Evolutionary conservation across 30 jellyfish, hydroid and myxozoan genomes (phyloP), one percentile per base, ranked within the genome.

Genomic region (Mastigias papua): DNA sequence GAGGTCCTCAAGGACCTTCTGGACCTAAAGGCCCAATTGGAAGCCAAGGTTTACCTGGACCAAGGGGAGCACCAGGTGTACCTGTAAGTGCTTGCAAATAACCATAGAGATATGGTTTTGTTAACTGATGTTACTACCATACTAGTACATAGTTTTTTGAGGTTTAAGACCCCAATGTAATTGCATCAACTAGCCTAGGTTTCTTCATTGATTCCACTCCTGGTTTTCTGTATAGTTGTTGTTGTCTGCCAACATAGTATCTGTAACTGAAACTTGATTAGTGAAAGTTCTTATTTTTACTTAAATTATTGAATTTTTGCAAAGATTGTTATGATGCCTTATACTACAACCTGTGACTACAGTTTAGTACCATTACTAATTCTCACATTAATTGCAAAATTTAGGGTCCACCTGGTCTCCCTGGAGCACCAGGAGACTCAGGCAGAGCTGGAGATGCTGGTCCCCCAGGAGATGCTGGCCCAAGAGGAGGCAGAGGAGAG

Each of bases 401-500:
- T 29, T 21, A 76, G 90, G 96, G 96, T 23, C 81, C 76, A 9
- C 78, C 69, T 0, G 96, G 96, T 87, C 51, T 87, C 3, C 96
- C 60, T 35, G 96, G 96, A 62, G 51, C 78, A 9, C 73, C 86
- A 20, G 96, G 96, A 51, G 69, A 76, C 57, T 68, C 91, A 15
- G 96, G 96, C 28, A 32, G 75, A 3, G 19, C 87, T 35, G 96
- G 96, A 76, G 83, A 66, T 31, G 57, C 66, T 20, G 96, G 96
- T 25, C 91, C 76, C 2, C 64, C 64, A 23, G 97, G 97, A 27
- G 97, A 78, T 57, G 62, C 57, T 27, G 97, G 97, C 0, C 87
- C 67, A 0, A 76, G 21, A 0, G 97, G 97, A 25, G 91, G 81
- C 37, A 30, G 86, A 30, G 97, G 97, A 51, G 97, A 74, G 49